Evolutionary conservation across 2,888 invertebrate genomes (phyloP), one percentile per base, ranked within the genome.

Genomic region (Trichogramma dendrolimi): DNA sequence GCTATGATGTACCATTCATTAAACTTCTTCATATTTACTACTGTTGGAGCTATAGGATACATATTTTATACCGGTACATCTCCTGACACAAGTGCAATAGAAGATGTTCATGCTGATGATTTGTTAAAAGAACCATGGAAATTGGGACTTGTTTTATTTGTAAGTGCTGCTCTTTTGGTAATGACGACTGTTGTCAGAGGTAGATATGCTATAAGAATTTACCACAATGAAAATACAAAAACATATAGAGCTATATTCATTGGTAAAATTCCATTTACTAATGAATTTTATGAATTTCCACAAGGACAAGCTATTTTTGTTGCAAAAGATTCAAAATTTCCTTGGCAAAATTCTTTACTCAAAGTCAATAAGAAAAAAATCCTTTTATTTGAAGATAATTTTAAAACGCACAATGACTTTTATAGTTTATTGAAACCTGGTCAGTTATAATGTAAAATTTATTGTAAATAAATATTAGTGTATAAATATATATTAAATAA

Each of bases 401-500:
- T 70, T 50, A 68, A 14, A 64, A 66, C 62, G 2, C 7, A 7
- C 10, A 46, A 27, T 8, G 66, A 68, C 60, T 68, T 55, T 60
- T 44, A 61, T 62, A 5, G 38, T 8, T 57, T 58, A 55, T 39
- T 60, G 4, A 62, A 48, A 47, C 48, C 39, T 42, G 39, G 39
- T 48, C n/a, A 55, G 11, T 46, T 46, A 51, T 4, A 47, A 56
- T 55, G 42, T 10, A 4, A 11, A 46, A 54, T 38, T 38, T 50
- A 5, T 43, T 59, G 8, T 38, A 43, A 39, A 8, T 41, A 48
- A 6, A 49, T 50, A 41, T 38, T 46, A 39, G 10, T 41, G 43
- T 6, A 49, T 50, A 41, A 27, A 57, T 48, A n/a, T 27, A n/a
- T 38, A 27, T 27, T 38, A 58, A 46, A 55, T 41, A 47, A 55